Conservation (phyloP, 2,113 vertebrate genomes). For the Nanorana parkeri region DNA sequence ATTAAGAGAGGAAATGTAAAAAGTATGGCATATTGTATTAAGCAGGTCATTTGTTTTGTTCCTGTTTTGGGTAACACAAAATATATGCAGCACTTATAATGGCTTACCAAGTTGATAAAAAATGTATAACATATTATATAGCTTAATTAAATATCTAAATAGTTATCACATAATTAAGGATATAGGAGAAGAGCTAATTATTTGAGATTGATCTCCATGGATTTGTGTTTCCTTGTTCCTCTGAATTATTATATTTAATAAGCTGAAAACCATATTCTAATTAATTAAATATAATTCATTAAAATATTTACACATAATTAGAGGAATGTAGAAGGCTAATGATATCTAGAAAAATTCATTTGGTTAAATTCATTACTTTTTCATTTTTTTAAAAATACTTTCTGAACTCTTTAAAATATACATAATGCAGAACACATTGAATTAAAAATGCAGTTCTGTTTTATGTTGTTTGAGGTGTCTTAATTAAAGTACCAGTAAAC, state of each 20-base stretch:
- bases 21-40: background rate
- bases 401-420: background rate
- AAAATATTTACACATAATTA: constrained; percentile 51
- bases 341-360: constrained; percentile 6
- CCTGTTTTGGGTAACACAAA: background rate
- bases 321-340: constrained; percentile 22
- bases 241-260: constrained; percentile 31
- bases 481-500: no score
- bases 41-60: background rate
- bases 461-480: background rate
- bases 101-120: constrained; percentile 1
- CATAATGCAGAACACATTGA: background rate
- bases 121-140: constrained; percentile 11
- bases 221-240: constrained; percentile 22
- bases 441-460: background rate
- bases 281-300: constrained; percentile 40
- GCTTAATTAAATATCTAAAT: constrained; percentile 31
- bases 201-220: constrained; percentile 40
- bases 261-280: constrained; percentile 11
- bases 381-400: constrained; percentile 17
- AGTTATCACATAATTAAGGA: constrained; percentile 29
- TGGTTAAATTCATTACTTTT: constrained; percentile 4
- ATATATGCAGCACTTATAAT: background rate
- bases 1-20: no score
- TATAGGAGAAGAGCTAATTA: constrained; percentile 1